Base-by-base conservation (phyloP, 2,113 vertebrate genomes). In the Alces alces region DNA sequence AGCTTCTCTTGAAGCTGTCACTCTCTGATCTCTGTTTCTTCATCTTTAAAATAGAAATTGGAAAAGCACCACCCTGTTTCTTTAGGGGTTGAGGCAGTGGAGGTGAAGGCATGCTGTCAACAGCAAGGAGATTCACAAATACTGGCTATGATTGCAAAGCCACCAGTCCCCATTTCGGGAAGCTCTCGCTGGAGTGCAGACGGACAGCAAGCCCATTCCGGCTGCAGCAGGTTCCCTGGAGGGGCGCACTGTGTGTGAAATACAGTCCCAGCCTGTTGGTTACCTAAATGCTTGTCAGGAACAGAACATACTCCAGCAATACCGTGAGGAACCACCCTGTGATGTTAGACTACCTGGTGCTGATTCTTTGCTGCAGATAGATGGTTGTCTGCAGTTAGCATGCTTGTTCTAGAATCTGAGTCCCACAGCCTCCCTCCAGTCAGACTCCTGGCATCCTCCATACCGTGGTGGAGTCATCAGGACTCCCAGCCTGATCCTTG, bases 31-130 rank as follows among this genome's bases (percentile, higher is more conserved):
- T 39, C 79, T 83, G 79, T 54, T 83, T 83, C 50, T 83, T 25
- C 52, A 61, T 19, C 89, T 87, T 93, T 87, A 50, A 36, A 86
- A 61, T 73, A 3, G 19, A 57, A 96, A 84, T 25, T 52, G 9
- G 70, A 39, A 88, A 83, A 57, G 30, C 55, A 36, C n/a, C 47
- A 39, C n/a, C 6, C 39, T 89, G 39, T 50, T 84, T 64, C 36
- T 61, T 92, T 50, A 17, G 25, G 16, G 39, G 7, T 9, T 43
- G 52, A 82, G 36, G 36, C 52, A 57, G 11, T 47, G 39, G 64
- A 93, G 76, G 66, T 55, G 13, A 86, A 52, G 5, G 2, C 12
- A 0, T 45, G 9, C 12, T 1, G 6, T 45, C n/a, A 14, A 39
- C 13, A 25, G 36, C 6, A 8, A 76, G 50, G 47, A 91, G n/a